Evolutionary conservation across 2,888 invertebrate species (phyloP).

Genomic region (Sarcophaga carnaria): DNA sequence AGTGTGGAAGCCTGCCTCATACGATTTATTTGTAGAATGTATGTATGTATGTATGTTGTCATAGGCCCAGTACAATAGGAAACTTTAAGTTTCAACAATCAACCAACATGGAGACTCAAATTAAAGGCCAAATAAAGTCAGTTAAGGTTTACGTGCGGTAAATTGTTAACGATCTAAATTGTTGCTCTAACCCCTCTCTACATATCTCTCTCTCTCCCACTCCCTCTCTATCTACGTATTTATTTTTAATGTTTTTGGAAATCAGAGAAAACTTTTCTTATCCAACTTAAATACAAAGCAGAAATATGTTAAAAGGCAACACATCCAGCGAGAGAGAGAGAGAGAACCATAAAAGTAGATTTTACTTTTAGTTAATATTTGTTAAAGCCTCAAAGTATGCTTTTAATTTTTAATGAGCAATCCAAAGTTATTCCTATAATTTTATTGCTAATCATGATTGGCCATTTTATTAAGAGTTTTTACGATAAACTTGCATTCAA

Average conservation of each 20-base stretch:
- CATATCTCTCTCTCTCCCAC: not conserved
- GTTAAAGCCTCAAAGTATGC: constrained; percentile 56
- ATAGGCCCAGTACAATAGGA: not conserved
- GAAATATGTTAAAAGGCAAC: not conserved
- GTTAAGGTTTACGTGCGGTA: constrained; percentile 59
- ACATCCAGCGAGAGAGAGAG: not conserved
- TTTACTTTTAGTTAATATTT: constrained; percentile 49
- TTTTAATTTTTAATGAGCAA: constrained; percentile 52
- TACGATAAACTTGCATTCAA: not conserved
- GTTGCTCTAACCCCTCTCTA: not conserved
- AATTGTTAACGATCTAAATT: constrained; percentile 48
- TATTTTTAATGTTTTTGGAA: not conserved
- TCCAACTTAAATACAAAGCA: constrained; percentile 38
- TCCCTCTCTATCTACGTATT: not conserved
- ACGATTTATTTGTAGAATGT: not conserved
- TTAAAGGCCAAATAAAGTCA: constrained; percentile 36
- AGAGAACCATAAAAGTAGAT: constrained; percentile 32
- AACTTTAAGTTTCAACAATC: not conserved
- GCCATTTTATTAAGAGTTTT: constrained; percentile 37
- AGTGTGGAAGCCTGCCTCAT: too few relatives aligned
- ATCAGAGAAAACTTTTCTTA: not conserved
- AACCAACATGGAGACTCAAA: not conserved
- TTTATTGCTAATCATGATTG: constrained; percentile 20
- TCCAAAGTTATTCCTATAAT: constrained; percentile 11
- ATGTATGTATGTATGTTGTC: not conserved